A percentile compares a stretch with the other conserved stretches of the same genome.
Evolutionary conservation across 1,140 invertebrate genomes (phyloP).

Genomic region (Drosophila rufa): DNA sequence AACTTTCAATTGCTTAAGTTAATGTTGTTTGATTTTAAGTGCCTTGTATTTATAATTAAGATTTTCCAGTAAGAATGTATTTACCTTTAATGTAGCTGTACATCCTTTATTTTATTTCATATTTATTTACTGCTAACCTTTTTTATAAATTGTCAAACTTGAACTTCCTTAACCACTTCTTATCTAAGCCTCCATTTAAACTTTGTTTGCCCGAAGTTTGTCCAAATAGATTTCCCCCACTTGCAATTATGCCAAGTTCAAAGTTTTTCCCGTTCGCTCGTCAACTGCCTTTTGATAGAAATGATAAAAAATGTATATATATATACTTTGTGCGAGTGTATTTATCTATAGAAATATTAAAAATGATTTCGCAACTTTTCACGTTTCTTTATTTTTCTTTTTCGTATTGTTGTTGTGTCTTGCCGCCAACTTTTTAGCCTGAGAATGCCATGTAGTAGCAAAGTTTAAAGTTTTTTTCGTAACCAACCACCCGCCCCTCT

Average conservation of each 20-base stretch:
- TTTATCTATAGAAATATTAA: slow-evolving; percentile 49
- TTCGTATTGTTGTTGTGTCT: slow-evolving; percentile 7
- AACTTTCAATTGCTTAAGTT: slow-evolving; percentile 16
- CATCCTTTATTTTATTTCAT: background rate
- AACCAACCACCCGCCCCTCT: slow-evolving; percentile 6
- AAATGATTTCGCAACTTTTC: slow-evolving; percentile 70
- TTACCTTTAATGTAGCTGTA: background rate
- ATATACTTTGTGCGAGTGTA: slow-evolving; percentile 15
- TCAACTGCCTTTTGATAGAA: slow-evolving; percentile 43
- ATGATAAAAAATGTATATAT: slow-evolving; percentile 13
- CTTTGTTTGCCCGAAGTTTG: slow-evolving; percentile 9
- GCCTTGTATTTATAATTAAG: background rate
- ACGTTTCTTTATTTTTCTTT: slow-evolving; percentile 21
- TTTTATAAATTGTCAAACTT: slow-evolving; percentile 11
- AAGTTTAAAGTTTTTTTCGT: slow-evolving; percentile 56
- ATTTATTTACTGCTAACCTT: background rate
- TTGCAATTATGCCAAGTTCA: slow-evolving; percentile 11
- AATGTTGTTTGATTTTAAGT: background rate
- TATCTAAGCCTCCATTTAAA: slow-evolving; percentile 4
- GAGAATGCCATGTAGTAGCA: slow-evolving; percentile 41
- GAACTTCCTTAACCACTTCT: background rate
- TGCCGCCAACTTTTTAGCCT: slow-evolving; percentile 52
- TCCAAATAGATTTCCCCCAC: slow-evolving; percentile 18
- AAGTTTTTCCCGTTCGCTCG: slow-evolving; percentile 20
- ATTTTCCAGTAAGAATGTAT: background rate